Conservation (phyloP, 37 sponge, comb jelly and placozoan genomes). For the Halisarca cf. caerulea region DNA sequence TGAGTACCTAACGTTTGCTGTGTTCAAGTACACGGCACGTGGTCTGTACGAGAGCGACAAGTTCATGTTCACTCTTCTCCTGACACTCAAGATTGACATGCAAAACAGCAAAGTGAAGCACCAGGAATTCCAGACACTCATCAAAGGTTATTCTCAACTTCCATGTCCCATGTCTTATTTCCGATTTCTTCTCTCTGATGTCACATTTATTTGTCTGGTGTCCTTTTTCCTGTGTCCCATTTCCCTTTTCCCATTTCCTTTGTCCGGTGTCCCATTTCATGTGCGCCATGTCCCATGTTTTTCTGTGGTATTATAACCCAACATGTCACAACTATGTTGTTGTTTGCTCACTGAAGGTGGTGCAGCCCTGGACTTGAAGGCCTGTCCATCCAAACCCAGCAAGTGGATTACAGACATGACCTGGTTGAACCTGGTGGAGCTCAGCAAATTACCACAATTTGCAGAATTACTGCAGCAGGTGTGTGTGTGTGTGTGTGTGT, state of each 20-base stretch:
- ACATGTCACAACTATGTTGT: neutral
- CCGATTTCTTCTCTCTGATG: too few species aligned
- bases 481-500: neutral
- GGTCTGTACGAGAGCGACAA: slow-evolving; percentile 98
- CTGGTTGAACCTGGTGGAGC: slow-evolving; percentile 98
- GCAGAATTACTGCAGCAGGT: slow-evolving; percentile 88
- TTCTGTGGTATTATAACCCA: too few species aligned
- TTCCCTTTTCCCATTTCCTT: too few species aligned
- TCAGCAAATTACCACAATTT: slow-evolving; percentile 95
- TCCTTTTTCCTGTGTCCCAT: too few species aligned
- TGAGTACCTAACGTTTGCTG: slow-evolving; percentile 89
- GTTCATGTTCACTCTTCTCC: slow-evolving; percentile 95
- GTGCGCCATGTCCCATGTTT: neutral
- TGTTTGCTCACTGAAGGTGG: slow-evolving; percentile 57
- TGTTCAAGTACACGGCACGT: slow-evolving; percentile 85
- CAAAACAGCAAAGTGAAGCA: slow-evolving; percentile 89
- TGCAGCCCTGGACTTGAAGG: slow-evolving; percentile 97
- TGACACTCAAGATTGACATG: slow-evolving; percentile 97
- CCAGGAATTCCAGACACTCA: slow-evolving; percentile 93
- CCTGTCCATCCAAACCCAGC: slow-evolving; percentile 86
- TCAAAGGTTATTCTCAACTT: too few species aligned
- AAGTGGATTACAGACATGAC: slow-evolving; percentile 99
- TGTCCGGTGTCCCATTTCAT: too few species aligned
- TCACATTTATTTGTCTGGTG: too few species aligned
- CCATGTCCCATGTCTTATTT: too few species aligned